Conservation (phyloP, 2,797 vertebrate species). For the Amazona finschi region DNA sequence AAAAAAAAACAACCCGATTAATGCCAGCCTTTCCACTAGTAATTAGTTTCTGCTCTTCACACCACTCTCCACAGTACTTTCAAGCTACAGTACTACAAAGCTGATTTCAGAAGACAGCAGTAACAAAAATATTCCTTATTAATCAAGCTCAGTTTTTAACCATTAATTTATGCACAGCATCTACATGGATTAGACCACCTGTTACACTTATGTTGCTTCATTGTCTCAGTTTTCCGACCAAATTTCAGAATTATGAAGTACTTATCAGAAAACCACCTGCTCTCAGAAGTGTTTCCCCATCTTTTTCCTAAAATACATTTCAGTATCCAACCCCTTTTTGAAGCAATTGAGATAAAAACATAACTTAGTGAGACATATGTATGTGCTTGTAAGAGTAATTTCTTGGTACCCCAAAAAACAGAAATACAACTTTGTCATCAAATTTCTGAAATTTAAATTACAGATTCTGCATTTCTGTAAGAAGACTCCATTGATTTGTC, state of each 20-base stretch:
- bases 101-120: conserved; percentile 3
- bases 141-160: conserved; percentile 39
- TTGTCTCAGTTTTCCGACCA: conserved; percentile 35
- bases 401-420: not conserved
- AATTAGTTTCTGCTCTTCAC: not conserved
- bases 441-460: not conserved
- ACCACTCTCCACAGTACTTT: not conserved
- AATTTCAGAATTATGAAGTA: not conserved
- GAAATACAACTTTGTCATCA: not conserved
- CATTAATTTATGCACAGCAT: conserved; percentile 53
- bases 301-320: not conserved
- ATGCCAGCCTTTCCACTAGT: not conserved
- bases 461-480: not conserved
- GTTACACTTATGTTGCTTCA: conserved; percentile 53
- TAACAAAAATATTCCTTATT: conserved; percentile 22
- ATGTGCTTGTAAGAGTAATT: not conserved
- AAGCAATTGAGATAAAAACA: not conserved
- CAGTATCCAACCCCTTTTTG: not conserved
- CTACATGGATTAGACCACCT: conserved; percentile 58
- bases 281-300: not conserved
- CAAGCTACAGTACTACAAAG: not conserved
- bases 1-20: not conserved
- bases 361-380: not conserved
- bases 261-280: not conserved
- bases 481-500: not conserved